These are phyloP conservation scores for Acleris sparsana DNA, from an alignment of 2,888 invertebrate genomes.

Conservation along the genomic window DNA sequence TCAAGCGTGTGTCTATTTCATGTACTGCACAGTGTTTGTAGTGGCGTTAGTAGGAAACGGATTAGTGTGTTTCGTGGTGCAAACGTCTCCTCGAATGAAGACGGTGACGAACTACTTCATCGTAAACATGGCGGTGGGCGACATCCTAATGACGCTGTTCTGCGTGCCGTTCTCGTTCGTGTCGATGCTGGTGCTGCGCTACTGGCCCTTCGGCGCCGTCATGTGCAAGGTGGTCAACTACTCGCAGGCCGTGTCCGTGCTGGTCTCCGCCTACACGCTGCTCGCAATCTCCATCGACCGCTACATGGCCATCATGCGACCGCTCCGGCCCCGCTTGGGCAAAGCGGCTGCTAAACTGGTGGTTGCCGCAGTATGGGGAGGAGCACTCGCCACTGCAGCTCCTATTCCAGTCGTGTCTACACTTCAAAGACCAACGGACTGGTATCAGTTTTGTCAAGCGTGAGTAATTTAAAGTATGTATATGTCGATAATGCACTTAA, in stretches of 20 bases:
- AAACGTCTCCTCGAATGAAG: constrained; percentile 92
- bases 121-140: constrained; percentile 94
- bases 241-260: constrained; percentile 90
- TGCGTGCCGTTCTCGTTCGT: constrained; percentile 96
- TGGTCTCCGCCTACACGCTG: constrained; percentile 94
- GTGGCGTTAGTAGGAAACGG: constrained; percentile 89
- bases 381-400: constrained; percentile 90
- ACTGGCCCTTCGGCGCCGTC: constrained; percentile 94
- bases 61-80: constrained; percentile 93
- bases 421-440: constrained; percentile 84
- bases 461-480: constrained; percentile 70
- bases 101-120: constrained; percentile 97
- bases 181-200: constrained; percentile 89
- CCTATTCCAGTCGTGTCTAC: constrained; percentile 92
- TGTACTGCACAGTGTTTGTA: constrained; percentile 89
- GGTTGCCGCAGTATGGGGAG: constrained; percentile 88
- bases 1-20: constrained; percentile 86
- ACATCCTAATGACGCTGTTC: constrained; percentile 94
- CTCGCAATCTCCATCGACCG: constrained; percentile 96
- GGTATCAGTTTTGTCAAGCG: constrained; percentile 86
- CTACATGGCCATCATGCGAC: constrained; percentile 95
- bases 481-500: constrained; percentile 10
- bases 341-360: constrained; percentile 87
- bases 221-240: constrained; percentile 94
- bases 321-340: constrained; percentile 90